Percentiles rank a stretch among this genome's conserved stretches.
Evolutionary conservation across 2,113 vertebrate genomes (phyloP).

Genomic region (Aviceda subcristata): DNA sequence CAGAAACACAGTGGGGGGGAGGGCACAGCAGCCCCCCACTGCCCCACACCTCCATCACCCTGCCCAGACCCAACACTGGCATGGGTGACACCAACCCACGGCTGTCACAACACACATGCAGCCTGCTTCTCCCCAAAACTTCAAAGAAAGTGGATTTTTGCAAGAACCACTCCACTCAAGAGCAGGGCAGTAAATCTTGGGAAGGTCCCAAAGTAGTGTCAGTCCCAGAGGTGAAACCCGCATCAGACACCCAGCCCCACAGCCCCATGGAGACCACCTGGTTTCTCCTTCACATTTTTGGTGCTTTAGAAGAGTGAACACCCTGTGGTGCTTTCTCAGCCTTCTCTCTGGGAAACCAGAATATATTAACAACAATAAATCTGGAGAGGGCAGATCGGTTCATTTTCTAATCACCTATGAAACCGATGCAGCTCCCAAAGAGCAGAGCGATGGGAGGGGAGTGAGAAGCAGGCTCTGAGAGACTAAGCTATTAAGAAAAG

Average conservation of each 20-base stretch:
- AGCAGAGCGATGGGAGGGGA: neutral
- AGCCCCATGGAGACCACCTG: accelerated
- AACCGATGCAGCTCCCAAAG: neutral
- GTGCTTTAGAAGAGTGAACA: neutral
- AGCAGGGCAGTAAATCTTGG: neutral
- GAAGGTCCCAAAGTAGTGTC: neutral
- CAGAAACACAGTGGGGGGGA: accelerated
- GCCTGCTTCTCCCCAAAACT: neutral
- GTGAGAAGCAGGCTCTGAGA: neutral
- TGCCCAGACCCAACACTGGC: neutral
- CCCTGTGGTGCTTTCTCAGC: neutral
- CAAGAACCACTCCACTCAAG: accelerated
- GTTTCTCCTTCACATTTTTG: neutral
- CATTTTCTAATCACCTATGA: neutral
- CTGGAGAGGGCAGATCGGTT: neutral
- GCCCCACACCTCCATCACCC: neutral
- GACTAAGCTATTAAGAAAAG: neutral
- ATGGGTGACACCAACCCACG: accelerated
- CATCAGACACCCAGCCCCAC: neutral
- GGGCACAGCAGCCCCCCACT: neutral
- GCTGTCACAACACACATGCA: neutral
- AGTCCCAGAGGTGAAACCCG: neutral
- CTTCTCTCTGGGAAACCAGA: neutral
- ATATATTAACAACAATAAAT: neutral
- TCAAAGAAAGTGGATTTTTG: neutral